phyloP scores from a whole-genome alignment of 2,113 vertebrate genomes.

The Cynocephalus volans region DNA sequence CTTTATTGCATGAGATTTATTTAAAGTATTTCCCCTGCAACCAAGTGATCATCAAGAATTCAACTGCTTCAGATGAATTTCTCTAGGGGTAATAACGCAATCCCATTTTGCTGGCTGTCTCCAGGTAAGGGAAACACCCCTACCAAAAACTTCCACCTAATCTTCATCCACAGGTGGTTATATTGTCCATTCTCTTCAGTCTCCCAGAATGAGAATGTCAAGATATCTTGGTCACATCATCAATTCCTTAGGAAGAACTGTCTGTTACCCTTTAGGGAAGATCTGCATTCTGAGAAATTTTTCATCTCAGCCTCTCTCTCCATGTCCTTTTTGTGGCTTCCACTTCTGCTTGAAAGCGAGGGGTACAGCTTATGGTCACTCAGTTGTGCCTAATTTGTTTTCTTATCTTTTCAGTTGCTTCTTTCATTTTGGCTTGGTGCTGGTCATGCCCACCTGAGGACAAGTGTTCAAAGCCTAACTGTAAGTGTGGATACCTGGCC shows the following conservation, averaged over 20 bases:
- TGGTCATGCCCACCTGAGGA: neutral
- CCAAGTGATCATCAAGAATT: neutral
- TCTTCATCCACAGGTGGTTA: neutral
- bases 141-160: neutral
- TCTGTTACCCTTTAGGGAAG: neutral
- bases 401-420: neutral
- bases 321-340: neutral
- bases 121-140: neutral
- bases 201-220: neutral
- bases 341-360: neutral
- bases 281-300: neutral
- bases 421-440: neutral
- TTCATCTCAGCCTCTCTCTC: neutral
- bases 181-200: neutral
- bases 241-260: neutral
- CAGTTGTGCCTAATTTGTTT: neutral
- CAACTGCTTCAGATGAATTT: neutral
- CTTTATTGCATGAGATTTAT: neutral
- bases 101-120: neutral
- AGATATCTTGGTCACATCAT: too few relatives aligned
- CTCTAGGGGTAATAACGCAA: rapidly evolving
- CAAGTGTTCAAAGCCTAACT: neutral
- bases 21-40: neutral
- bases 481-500: too few relatives aligned
- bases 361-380: neutral